Evolutionary conservation across 2,888 invertebrate genomes (phyloP), one percentile per base, ranked within the genome.

Genomic region (Anorthoa munda): DNA sequence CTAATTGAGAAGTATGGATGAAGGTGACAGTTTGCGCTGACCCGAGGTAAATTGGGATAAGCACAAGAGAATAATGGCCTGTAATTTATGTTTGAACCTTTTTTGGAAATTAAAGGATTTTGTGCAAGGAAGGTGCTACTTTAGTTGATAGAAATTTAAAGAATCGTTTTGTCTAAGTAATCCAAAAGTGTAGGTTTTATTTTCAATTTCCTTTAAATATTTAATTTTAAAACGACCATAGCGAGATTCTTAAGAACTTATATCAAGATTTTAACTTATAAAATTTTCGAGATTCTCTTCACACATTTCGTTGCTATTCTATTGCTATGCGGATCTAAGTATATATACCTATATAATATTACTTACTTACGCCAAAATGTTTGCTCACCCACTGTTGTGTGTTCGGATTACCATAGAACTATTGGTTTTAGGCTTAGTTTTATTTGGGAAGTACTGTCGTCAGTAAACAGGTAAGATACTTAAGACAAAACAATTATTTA

Each of bases 281-380:
- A 31, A 5, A 7, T 31, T 31, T 39, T 39, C 39, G 39, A 9
- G 39, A 39, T 39, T 31, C 26, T 2, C 46, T 26, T 58, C 1
- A 4, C 39, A 45, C 9, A 15, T n/a, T n/a, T n/a, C 2, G 0
- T 39, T 53, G 12, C 21, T 70, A 21, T 64, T 48, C 21, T 70
- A 21, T 64, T 48, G 17, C 45, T 53, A 72, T 26, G 53, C 72
- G 53, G 59, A 64, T 45, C 39, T 59, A 39, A 39, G 39, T 39
- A 39, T 39, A 9, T 31, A 12, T 46, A n/a, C n/a, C n/a, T n/a
- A 39, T 69, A 31, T 46, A 31, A 74, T 26, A 39, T 46, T 48
- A 39, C 53, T 70, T 53, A 39, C 63, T 3, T 21, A 48, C 2
- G 18, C 15, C 13, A 17, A 23, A 45, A 17, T 66, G 12, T 73